Percentiles rank a stretch among this genome's conserved stretches.
phyloP scores from a whole-genome alignment of 2,797 vertebrate genomes.

The Alectoris magna region DNA sequence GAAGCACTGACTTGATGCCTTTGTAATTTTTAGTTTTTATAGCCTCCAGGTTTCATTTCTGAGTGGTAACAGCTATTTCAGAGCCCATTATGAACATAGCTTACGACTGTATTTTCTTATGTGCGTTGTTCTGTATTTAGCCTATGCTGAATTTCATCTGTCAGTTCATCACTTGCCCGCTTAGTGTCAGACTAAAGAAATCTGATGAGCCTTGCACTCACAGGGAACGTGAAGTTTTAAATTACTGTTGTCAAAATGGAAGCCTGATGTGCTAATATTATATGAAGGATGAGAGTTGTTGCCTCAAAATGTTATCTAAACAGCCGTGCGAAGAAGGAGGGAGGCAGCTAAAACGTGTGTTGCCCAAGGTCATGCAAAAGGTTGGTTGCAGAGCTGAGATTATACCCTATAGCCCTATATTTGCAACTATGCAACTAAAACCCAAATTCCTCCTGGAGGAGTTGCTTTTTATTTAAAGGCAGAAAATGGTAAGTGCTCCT shows the following conservation, averaged over 20 bases:
- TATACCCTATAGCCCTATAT: neutral
- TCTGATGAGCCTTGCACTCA: neutral
- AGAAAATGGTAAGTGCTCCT: neutral
- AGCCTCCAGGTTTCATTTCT: neutral
- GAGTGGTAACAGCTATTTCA: neutral
- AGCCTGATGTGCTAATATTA: neutral
- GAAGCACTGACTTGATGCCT: neutral
- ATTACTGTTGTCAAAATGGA: neutral
- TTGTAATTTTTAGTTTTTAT: neutral
- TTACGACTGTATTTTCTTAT: neutral
- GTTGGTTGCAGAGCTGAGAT: neutral
- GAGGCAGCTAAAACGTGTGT: neutral
- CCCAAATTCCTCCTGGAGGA: neutral
- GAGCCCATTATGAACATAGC: neutral
- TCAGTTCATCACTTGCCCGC: neutral
- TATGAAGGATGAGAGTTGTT: neutral
- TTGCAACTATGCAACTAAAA: neutral
- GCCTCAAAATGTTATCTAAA: neutral
- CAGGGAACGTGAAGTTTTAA: neutral
- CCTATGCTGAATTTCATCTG: neutral
- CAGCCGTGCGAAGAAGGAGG: fast-evolving
- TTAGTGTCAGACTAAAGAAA: neutral
- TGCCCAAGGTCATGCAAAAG: neutral
- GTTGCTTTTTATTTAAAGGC: neutral
- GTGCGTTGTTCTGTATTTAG: neutral